phyloP scores from a whole-genome alignment of 2,113 vertebrate species.

The Butorides virescens region DNA sequence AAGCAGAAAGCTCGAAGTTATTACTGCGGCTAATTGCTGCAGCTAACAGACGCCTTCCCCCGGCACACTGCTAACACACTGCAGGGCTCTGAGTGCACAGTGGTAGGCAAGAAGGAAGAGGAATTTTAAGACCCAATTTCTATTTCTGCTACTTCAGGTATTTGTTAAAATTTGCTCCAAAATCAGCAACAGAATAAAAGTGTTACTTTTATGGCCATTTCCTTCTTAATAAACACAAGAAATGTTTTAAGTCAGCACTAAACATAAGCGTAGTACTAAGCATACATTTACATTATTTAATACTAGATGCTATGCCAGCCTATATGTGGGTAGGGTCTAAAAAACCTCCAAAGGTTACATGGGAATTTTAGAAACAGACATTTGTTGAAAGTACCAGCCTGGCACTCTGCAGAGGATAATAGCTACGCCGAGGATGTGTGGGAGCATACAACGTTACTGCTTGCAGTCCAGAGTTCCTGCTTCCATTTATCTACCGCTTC shows the following conservation, averaged over 20 bases:
- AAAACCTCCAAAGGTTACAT: neutral
- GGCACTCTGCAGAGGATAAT: neutral
- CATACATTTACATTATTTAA: neutral
- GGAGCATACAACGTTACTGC: fast-evolving
- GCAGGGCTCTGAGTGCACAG: neutral
- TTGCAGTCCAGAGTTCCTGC: neutral
- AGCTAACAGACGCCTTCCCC: neutral
- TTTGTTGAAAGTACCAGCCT: neutral
- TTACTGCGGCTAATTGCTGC: neutral
- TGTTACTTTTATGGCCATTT: neutral
- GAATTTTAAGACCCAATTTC: neutral
- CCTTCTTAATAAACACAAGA: neutral
- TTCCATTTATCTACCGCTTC: neutral
- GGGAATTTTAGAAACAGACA: neutral
- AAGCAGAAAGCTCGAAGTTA: neutral
- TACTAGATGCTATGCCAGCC: neutral
- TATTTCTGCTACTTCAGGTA: neutral
- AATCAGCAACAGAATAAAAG: neutral
- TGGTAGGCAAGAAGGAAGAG: neutral
- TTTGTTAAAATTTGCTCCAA: neutral
- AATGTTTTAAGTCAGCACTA: neutral
- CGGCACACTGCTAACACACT: neutral
- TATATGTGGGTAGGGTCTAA: neutral
- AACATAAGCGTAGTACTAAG: neutral
- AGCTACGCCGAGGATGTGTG: neutral